Evolutionary conservation across 2,113 vertebrate genomes (phyloP), one percentile per base, ranked within the genome.

Genomic region (Labrus mixtus): DNA sequence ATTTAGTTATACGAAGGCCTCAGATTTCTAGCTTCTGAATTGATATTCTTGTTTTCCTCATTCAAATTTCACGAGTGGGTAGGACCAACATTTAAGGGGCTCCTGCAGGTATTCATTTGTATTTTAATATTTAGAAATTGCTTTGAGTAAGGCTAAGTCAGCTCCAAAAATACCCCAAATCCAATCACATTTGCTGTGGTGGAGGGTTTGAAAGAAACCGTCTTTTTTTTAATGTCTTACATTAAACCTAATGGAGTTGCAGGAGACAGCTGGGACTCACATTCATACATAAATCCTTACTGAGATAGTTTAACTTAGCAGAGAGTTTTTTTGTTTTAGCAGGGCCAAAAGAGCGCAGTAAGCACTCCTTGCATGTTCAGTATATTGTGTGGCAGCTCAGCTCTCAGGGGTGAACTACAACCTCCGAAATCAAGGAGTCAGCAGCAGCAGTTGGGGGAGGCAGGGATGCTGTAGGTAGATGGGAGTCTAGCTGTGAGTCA

Each of bases 361-460:
- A 94, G 93, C 90, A 90, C 62, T 92, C 79, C 66, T 87, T 59
- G 73, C 71, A 78, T 86, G 72, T 80, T 79, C 77, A 82, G 66
- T 84, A 85, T 90, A 88, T 84, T 89, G 87, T 83, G 75, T 89
- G 83, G 89, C 82, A 78, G 83, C 85, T 80, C 59, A 73, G 87
- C 84, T 92, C 92, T 92, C 93, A 81, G 71, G 93, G 89, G 92
- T 92, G 86, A 92, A 80, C 79, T 93, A 75, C 90, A 90, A 79
- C 86, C 79, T 76, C 69, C 80, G 72, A 93, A 91, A 92, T 50
- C 67, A 89, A 84, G 69, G 87, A 89, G 92, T 94, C 93, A 93
- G 93, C 93, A 94, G 78, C 86, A 84, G 75, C 84, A 88, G 85
- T 85, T 74, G 70, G 71, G 78, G 72, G 85, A 68, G 66, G 87